Evolutionary conservation across 2,797 vertebrate genomes (phyloP).

Genomic region (Microhierax caerulescens): DNA sequence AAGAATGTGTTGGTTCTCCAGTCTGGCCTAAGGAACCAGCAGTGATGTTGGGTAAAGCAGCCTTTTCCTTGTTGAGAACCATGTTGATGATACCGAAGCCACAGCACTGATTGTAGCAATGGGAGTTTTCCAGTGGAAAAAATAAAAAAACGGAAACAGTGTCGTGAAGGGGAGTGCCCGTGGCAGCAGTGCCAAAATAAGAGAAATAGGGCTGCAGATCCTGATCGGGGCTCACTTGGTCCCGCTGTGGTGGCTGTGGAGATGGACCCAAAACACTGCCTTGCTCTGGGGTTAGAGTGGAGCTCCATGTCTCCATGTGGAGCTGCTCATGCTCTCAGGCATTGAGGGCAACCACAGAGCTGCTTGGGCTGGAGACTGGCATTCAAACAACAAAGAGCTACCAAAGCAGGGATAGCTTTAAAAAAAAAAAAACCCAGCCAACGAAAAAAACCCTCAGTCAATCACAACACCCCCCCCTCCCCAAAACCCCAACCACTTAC

Average conservation of each 20-base stretch:
- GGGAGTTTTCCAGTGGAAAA: neutral
- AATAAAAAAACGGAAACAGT: too few species aligned
- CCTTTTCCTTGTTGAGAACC: neutral
- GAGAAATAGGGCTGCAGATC: neutral
- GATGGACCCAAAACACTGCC: neutral
- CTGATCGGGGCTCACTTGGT: neutral
- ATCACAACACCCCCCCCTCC: too few species aligned
- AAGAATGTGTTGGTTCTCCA: neutral
- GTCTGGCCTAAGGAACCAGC: neutral
- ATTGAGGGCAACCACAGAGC: neutral
- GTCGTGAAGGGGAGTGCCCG: neutral
- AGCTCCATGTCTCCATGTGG: neutral
- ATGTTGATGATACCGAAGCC: neutral
- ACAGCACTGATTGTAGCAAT: neutral
- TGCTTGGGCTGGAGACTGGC: neutral
- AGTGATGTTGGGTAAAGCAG: neutral
- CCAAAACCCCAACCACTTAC: neutral
- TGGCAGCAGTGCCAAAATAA: neutral
- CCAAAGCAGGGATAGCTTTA: neutral
- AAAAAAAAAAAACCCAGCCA: neutral
- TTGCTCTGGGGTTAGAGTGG: neutral
- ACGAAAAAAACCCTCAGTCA: too few species aligned
- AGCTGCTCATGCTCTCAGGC: neutral
- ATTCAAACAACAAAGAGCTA: neutral
- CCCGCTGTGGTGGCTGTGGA: neutral